These are phyloP conservation scores for Drosophila lacertosa DNA, from an alignment of 1,140 invertebrate species.

Conservation along the genomic window DNA sequence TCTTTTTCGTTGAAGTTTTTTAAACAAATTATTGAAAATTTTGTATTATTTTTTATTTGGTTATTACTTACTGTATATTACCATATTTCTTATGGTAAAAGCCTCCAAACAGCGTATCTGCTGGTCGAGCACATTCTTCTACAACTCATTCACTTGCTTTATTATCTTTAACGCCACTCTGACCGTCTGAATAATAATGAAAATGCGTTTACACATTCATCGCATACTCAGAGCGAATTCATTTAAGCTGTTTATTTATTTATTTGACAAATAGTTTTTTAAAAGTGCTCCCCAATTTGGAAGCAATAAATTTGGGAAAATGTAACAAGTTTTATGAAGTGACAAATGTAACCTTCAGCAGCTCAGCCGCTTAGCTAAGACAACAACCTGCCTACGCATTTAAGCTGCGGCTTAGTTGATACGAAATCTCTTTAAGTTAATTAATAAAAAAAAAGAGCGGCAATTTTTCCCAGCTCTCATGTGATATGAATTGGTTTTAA, in stretches of 20 bases:
- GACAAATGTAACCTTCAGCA: conserved; percentile 51
- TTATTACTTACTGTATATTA: too few relatives aligned
- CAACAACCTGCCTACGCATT: conserved; percentile 48
- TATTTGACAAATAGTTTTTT: conserved; percentile 36
- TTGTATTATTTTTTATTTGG: too few relatives aligned
- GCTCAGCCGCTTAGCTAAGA: conserved; percentile 50
- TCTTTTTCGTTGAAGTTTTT: too few relatives aligned
- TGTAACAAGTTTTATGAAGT: conserved; percentile 49
- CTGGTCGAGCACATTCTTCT: not conserved
- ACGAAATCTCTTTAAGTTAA: conserved; percentile 54
- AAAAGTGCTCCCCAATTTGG: conserved; percentile 49
- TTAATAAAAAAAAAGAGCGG: conserved; percentile 29
- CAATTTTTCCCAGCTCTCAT: conserved; percentile 5
- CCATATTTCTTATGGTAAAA: too few relatives aligned
- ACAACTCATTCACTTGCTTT: not conserved
- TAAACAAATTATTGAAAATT: too few relatives aligned
- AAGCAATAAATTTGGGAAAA: not conserved
- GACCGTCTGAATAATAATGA: conserved; percentile 59
- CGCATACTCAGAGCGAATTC: conserved; percentile 3
- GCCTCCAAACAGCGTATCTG: not conserved
- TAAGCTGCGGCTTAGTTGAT: conserved; percentile 48
- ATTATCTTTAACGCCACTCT: not conserved
- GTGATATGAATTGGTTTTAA: conserved; percentile 49
- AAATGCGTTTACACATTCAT: conserved; percentile 64
- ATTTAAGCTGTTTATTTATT: not conserved